Evolutionary conservation across 2,797 vertebrate genomes (phyloP).

Genomic region (Anomalospiza imberbis): DNA sequence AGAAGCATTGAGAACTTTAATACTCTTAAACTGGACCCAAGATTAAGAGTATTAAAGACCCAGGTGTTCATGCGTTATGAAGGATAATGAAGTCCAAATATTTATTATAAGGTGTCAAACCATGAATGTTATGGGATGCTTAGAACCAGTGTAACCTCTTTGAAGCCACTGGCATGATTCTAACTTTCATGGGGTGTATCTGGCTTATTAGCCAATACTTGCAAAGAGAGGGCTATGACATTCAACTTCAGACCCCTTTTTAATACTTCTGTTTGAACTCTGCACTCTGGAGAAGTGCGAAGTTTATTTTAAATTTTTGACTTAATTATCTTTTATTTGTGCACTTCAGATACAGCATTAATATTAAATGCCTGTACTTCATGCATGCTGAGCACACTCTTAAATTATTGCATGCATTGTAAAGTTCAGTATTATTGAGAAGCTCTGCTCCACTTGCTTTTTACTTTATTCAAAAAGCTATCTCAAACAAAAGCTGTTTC

Average conservation of each 20-base stretch:
- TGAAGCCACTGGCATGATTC: neutral
- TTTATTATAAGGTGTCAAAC: neutral
- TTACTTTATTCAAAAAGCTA: neutral
- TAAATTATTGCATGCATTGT: neutral
- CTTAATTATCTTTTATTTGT: slow-evolving; percentile 7
- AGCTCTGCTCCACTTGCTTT: neutral
- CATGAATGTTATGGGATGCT: neutral
- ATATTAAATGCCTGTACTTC: neutral
- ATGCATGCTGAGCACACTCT: neutral
- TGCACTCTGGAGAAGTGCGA: neutral
- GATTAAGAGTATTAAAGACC: no score
- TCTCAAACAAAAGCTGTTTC: neutral
- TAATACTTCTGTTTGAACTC: neutral
- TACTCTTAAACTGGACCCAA: neutral
- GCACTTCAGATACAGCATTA: neutral
- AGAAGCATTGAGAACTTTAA: neutral
- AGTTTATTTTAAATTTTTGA: neutral
- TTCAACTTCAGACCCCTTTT: neutral
- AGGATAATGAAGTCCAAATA: neutral
- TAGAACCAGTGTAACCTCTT: neutral
- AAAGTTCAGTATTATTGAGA: neutral
- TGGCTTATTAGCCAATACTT: neutral
- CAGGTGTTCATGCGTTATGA: neutral
- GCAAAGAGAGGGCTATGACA: neutral
- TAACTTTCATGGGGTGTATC: neutral